Conservation (phyloP, 2,113 vertebrate genomes). For the Lasiurus cinereus region DNA sequence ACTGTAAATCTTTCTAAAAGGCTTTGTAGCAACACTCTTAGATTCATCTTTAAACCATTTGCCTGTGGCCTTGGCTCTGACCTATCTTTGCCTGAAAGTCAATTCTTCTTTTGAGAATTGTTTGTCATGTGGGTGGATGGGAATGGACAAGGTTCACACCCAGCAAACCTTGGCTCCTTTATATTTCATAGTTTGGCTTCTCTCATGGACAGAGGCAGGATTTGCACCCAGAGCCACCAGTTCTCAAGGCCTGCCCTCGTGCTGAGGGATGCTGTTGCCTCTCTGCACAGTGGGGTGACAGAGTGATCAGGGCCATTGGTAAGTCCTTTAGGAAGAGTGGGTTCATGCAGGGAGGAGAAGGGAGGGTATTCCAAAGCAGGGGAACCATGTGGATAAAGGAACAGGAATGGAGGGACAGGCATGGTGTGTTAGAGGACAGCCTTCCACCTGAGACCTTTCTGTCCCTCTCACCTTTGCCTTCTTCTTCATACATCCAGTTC, state of each 20-base stretch:
- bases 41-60: not conserved
- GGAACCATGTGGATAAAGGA: not conserved
- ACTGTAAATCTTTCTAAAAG: not conserved
- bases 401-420: not conserved
- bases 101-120: slow-evolving; percentile 8
- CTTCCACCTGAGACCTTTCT: rapidly evolving
- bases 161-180: not conserved
- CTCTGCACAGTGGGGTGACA: not conserved
- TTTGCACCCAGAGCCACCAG: not conserved
- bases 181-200: not conserved
- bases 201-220: not conserved
- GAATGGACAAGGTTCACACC: not conserved
- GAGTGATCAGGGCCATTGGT: not conserved
- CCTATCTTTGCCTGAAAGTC: not conserved
- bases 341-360: slow-evolving; percentile 3
- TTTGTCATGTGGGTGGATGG: not conserved
- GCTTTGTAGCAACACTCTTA: not conserved
- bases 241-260: not conserved
- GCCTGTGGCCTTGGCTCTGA: not conserved
- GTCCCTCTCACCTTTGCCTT: not conserved
- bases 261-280: not conserved
- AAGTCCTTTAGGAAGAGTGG: not conserved
- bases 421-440: too few species aligned
- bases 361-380: not conserved
- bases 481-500: not conserved